A percentile compares a stretch with the other conserved stretches of the same genome.
These are phyloP conservation scores for Pungitius pungitius DNA, from an alignment of 2,113 vertebrate genomes.

Conservation along the genomic window DNA sequence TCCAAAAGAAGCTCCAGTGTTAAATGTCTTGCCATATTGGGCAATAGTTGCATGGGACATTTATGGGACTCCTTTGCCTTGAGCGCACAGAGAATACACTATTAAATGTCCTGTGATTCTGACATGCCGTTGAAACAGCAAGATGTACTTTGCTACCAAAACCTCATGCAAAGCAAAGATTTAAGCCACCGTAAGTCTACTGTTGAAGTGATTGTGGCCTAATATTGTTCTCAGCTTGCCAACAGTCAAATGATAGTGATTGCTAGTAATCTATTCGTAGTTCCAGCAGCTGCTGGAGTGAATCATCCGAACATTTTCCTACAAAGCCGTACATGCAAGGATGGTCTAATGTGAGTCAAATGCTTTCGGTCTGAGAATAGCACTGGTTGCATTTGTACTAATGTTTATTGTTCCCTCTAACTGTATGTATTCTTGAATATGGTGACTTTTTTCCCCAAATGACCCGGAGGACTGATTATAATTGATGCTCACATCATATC, in stretches of 20 bases:
- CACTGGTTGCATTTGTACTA: constrained; percentile 29
- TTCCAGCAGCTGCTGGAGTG: background rate
- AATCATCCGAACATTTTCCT: constrained; percentile 15
- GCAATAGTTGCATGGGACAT: constrained; percentile 30
- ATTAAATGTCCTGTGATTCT: constrained; percentile 65
- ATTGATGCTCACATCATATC: background rate
- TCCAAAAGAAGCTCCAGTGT: constrained; percentile 26
- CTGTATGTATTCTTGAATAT: background rate
- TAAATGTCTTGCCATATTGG: constrained; percentile 40
- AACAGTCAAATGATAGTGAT: constrained; percentile 3
- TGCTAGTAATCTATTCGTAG: constrained; percentile 22
- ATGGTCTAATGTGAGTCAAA: constrained; percentile 52
- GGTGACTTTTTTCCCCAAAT: background rate
- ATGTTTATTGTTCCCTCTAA: constrained; percentile 9
- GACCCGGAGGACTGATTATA: constrained; percentile 12
- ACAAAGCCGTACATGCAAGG: constrained; percentile 51
- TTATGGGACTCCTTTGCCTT: constrained; percentile 28
- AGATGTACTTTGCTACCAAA: constrained; percentile 55
- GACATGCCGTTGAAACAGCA: constrained; percentile 45
- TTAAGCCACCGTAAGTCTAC: background rate
- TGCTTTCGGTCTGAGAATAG: constrained; percentile 52
- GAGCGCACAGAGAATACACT: constrained; percentile 21
- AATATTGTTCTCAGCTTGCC: constrained; percentile 1
- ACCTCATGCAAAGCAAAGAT: constrained; percentile 24
- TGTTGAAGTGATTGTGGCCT: constrained; percentile 14